A percentile compares a stretch with the other conserved stretches of the same genome.
These are phyloP conservation scores for Drosophila sulfurigaster DNA, from an alignment of 1,140 invertebrate genomes.

Conservation along the genomic window DNA sequence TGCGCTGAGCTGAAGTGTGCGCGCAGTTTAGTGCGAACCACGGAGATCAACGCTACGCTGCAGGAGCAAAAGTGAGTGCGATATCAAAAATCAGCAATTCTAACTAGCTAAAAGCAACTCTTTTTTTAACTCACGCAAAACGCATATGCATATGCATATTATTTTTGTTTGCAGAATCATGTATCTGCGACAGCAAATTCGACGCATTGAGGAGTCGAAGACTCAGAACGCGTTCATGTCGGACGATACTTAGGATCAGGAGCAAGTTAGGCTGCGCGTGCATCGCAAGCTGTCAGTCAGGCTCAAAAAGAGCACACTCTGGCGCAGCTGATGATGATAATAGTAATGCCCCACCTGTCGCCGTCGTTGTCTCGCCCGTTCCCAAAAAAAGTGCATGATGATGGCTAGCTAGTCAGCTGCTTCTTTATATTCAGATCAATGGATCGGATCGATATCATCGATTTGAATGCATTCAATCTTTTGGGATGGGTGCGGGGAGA, in stretches of 20 bases:
- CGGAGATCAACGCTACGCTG: constrained; percentile 98
- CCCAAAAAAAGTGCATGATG: constrained; percentile 1
- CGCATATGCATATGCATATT: not conserved
- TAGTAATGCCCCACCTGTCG: constrained; percentile 42
- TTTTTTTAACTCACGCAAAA: not conserved
- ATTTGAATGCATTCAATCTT: not conserved
- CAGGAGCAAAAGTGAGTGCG: constrained; percentile 96
- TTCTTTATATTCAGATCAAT: not conserved
- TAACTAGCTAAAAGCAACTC: too few relatives aligned
- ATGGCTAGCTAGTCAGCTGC: constrained; percentile 11
- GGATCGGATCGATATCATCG: not conserved
- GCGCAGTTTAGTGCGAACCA: constrained; percentile 95
- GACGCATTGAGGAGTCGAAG: constrained; percentile 95
- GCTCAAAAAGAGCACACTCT: constrained; percentile 77
- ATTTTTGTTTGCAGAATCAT: constrained; percentile 88
- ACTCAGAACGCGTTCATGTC: constrained; percentile 93
- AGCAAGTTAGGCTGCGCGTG: constrained; percentile 80
- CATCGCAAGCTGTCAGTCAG: constrained; percentile 79
- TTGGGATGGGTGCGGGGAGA: not conserved
- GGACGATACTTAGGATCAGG: constrained; percentile 85
- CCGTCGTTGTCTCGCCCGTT: not conserved
- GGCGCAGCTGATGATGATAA: constrained; percentile 79
- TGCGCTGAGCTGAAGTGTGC: constrained; percentile 97
- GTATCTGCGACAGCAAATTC: constrained; percentile 95
- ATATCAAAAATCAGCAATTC: not conserved